Percentiles rank a stretch among this genome's conserved stretches.
Evolutionary conservation across 2,113 vertebrate species (phyloP).

Genomic region (Gymnogyps californianus): DNA sequence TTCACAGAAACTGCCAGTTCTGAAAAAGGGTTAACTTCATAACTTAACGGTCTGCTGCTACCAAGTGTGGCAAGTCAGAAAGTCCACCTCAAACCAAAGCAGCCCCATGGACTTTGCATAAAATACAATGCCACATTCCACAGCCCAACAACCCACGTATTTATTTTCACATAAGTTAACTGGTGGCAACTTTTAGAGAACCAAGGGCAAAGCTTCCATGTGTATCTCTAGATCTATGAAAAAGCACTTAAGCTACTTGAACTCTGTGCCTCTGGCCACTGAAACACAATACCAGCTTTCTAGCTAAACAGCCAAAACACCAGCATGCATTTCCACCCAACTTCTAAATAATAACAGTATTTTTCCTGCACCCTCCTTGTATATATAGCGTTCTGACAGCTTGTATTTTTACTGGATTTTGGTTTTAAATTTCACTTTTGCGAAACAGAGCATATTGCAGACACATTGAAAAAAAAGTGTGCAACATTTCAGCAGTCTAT

Average conservation of each 20-base stretch:
- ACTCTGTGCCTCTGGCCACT: not conserved
- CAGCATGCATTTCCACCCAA: not conserved
- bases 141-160: not conserved
- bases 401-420: not conserved
- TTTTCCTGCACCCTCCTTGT: not conserved
- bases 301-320: not conserved
- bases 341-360: not conserved
- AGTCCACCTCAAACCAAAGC: not conserved
- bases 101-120: not conserved
- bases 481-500: not conserved
- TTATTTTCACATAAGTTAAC: not conserved
- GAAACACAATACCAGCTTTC: not conserved
- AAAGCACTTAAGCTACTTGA: not conserved
- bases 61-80: not conserved
- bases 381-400: not conserved
- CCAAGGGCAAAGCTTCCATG: not conserved
- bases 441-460: not conserved
- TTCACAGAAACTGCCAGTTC: not conserved
- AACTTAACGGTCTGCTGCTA: not conserved
- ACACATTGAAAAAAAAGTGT: accelerated
- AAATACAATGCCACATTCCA: not conserved
- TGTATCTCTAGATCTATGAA: not conserved
- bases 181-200: not conserved
- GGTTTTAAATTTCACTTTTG: not conserved
- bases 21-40: not conserved